These are phyloP conservation scores for Mantis religiosa DNA, from an alignment of 2,888 invertebrate species.

Conservation along the genomic window DNA sequence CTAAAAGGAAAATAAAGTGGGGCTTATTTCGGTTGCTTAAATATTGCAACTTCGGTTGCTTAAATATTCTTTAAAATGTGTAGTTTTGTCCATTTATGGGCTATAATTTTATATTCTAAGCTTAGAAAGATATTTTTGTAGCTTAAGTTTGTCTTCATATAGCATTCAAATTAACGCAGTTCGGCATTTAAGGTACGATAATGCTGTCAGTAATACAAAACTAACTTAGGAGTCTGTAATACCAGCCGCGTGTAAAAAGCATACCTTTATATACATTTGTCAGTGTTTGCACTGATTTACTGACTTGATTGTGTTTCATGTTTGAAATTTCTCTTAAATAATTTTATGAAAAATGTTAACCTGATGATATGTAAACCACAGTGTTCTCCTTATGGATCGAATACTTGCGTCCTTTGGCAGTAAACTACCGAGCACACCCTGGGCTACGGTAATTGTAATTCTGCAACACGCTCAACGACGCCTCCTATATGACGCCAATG, in stretches of 20 bases:
- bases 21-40: accelerated
- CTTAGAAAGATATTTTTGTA: too few relatives aligned
- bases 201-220: too few relatives aligned
- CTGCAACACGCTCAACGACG: neutral
- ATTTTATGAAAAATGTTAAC: neutral
- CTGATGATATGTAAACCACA: neutral
- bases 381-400: neutral
- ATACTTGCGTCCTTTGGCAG: neutral
- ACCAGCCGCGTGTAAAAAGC: too few relatives aligned
- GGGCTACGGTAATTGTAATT: neutral
- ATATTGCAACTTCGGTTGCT: too few relatives aligned
- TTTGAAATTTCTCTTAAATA: neutral
- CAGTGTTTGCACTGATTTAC: neutral
- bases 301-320: neutral
- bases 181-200: too few relatives aligned
- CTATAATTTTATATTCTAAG: too few relatives aligned
- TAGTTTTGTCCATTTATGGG: too few relatives aligned
- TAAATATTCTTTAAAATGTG: too few relatives aligned
- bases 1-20: too few relatives aligned
- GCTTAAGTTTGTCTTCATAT: too few relatives aligned
- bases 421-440: neutral
- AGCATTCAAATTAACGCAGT: too few relatives aligned
- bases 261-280: neutral
- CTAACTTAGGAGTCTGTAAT: too few relatives aligned
- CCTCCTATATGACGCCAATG: neutral